Evolutionary conservation across 2,797 vertebrate species (phyloP), one percentile per base, ranked within the genome.

Genomic region (Sebastes cheni): DNA sequence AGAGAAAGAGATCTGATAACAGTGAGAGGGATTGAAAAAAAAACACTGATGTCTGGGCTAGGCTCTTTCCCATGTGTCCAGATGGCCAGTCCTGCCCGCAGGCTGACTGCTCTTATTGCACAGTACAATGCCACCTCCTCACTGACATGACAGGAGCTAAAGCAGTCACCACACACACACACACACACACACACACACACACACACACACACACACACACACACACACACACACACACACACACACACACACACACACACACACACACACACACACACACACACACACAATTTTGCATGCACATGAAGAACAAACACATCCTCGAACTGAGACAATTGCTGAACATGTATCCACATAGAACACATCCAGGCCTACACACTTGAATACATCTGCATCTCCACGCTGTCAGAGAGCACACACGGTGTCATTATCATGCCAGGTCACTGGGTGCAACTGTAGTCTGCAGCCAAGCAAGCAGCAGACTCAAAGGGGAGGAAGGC

Each of bases 51-150:
- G 80, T 87, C 81, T 86, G 81, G 81, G 72, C 73, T 56, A 67
- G 70, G 72, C 81, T 91, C 70, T 76, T 85, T 81, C 79, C 79
- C 80, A 82, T 86, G 81, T 80, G 83, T 75, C 88, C 85, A 93
- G 91, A 91, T 94, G 90, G 90, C 88, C 82, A 65, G 75, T 80
- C 36, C 85, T 83, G 86, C 87, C 85, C 83, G 76, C 78, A 86
- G 80, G 83, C 88, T 79, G 81, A 81, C 79, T 92, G 87, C 87
- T 91, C 91, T 90, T 90, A 79, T 72, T 87, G 83, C 76, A 89
- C 83, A 79, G 83, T 30, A 78, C 84, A 83, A 64, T 82, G 77
- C 76, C 82, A 91, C 86, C 86, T 92, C 88, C 78, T 86, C 84
- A 86, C 60, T 76, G 83, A 70, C 80, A 82, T 82, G 82, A 83